phyloP scores from a whole-genome alignment of 2,888 invertebrate genomes.

The Deilephila porcellus region DNA sequence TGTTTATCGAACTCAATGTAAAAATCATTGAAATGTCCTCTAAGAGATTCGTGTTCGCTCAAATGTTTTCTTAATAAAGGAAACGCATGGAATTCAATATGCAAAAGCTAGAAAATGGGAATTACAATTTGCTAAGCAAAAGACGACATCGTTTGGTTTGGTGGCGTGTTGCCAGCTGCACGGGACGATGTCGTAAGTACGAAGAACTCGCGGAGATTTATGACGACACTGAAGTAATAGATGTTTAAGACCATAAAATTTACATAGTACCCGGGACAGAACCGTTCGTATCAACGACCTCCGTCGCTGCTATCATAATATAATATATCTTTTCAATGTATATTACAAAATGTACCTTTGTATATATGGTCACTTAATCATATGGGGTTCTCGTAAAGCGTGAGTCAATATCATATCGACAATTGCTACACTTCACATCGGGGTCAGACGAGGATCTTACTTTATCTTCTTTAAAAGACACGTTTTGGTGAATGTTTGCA shows the following conservation, averaged over 20 bases:
- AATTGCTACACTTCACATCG: constrained; percentile 1
- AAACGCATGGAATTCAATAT: neutral
- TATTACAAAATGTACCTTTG: constrained; percentile 9
- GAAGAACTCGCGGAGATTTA: constrained; percentile 33
- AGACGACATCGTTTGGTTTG: neutral
- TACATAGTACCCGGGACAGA: constrained; percentile 2
- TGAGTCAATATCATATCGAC: neutral
- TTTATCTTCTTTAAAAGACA: constrained; percentile 29
- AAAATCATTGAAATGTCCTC: neutral
- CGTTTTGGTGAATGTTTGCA: constrained; percentile 30
- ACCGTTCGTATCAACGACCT: neutral
- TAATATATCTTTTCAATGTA: constrained; percentile 12
- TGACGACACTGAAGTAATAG: constrained; percentile 31
- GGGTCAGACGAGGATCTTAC: constrained; percentile 11
- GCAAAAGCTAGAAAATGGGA: neutral
- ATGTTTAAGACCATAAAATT: constrained; percentile 30
- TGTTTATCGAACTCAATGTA: neutral
- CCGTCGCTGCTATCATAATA: constrained; percentile 1
- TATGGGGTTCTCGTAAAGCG: neutral
- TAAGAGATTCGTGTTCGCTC: neutral
- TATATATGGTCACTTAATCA: constrained; percentile 15
- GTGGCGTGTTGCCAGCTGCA: constrained; percentile 13
- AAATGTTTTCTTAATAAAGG: too few species aligned
- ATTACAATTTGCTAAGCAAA: constrained; percentile 1
- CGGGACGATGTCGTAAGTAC: constrained; percentile 31